Evolutionary conservation across 2,888 invertebrate species (phyloP).

Genomic region (Chrysopilus asiliformis): DNA sequence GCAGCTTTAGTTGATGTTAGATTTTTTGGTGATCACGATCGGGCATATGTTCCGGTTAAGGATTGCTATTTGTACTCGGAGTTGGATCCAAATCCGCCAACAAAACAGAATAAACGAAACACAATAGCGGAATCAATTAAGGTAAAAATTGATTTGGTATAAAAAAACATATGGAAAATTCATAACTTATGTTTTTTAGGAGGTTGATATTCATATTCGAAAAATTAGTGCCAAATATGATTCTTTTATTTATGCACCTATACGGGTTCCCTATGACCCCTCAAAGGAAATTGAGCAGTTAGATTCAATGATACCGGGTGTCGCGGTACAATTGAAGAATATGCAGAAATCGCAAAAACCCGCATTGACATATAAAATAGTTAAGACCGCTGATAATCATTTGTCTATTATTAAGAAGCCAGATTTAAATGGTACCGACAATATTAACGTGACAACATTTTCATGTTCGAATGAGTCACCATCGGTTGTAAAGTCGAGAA

Average conservation of each 20-base stretch:
- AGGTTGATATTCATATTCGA: constrained; percentile 62
- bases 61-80: constrained; percentile 75
- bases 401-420: constrained; percentile 31
- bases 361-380: constrained; percentile 33
- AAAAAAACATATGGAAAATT: neutral
- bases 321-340: constrained; percentile 23
- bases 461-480: neutral
- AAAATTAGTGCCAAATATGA: constrained; percentile 59
- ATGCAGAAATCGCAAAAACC: constrained; percentile 24
- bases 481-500: too few species aligned
- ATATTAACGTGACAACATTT: neutral
- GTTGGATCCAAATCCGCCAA: constrained; percentile 49
- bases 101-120: constrained; percentile 36
- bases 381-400: constrained; percentile 33
- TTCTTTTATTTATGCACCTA: constrained; percentile 57
- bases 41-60: constrained; percentile 76
- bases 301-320: constrained; percentile 47
- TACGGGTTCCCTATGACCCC: constrained; percentile 54
- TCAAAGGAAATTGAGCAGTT: constrained; percentile 46
- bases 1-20: constrained; percentile 69
- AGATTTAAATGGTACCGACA: neutral
- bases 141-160: constrained; percentile 24
- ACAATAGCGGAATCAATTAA: constrained; percentile 49
- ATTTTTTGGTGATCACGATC: constrained; percentile 91
- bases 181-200: constrained; percentile 32